phyloP scores from a whole-genome alignment of 2,797 vertebrate genomes.

The Pseudomugil gertrudae region DNA sequence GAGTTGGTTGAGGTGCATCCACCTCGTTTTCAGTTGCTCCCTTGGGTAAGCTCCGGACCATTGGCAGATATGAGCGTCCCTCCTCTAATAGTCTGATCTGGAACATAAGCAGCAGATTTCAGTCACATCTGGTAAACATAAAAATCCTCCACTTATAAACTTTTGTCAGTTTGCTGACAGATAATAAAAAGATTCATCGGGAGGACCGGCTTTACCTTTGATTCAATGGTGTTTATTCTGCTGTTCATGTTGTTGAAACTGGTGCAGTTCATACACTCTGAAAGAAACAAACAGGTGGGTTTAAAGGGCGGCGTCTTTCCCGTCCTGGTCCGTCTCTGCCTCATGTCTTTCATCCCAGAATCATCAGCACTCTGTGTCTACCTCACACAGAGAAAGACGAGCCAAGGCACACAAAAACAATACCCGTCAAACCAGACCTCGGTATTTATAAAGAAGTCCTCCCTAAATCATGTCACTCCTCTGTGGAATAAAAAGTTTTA shows the following conservation, averaged over 20 bases:
- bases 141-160: not conserved
- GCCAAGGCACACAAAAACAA: conserved; percentile 62
- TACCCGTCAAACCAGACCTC: conserved; percentile 45
- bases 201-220: conserved; percentile 65
- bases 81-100: conserved; percentile 72
- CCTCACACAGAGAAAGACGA: conserved; percentile 22
- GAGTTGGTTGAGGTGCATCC: conserved; percentile 64
- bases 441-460: conserved; percentile 49
- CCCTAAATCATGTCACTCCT: conserved; percentile 61
- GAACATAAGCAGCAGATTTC: conserved; percentile 27
- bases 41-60: conserved; percentile 34
- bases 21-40: conserved; percentile 72
- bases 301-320: not conserved
- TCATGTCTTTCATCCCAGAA: conserved; percentile 37
- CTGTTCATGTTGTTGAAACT: conserved; percentile 71
- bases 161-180: conserved; percentile 1
- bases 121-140: conserved; percentile 18
- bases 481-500: conserved; percentile 57
- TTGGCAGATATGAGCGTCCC: conserved; percentile 15
- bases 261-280: conserved; percentile 83
- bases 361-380: conserved; percentile 13
- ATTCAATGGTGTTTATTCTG: conserved; percentile 72
- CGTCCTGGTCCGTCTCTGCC: conserved; percentile 8
- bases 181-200: not conserved
- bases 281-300: conserved; percentile 1